Conservation (phyloP, 2,113 vertebrate genomes). For the Telmatochromis brachygnathus region DNA sequence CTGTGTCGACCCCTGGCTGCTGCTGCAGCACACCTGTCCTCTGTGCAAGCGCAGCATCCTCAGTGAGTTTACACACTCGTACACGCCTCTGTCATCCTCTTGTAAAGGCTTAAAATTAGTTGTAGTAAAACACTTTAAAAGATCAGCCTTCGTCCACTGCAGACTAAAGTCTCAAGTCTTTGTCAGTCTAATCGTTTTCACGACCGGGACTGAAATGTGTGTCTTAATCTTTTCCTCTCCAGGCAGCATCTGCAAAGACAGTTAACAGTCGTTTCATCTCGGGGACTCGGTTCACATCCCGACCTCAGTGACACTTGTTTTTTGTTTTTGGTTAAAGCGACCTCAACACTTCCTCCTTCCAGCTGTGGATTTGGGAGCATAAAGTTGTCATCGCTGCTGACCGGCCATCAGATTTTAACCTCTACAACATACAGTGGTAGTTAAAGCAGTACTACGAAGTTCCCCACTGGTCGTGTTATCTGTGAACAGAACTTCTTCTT, state of each 20-base stretch:
- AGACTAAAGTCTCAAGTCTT: neutral
- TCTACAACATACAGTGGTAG: neutral
- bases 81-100: neutral
- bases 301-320: neutral
- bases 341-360: neutral
- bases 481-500: conserved; percentile 4
- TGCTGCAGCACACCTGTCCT: conserved; percentile 91
- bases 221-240: neutral
- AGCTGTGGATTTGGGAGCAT: conserved; percentile 9
- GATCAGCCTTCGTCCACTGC: accelerated
- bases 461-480: conserved; percentile 12
- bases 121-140: neutral
- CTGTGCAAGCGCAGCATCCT: conserved; percentile 90
- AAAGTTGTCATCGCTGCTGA: neutral
- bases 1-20: conserved; percentile 91
- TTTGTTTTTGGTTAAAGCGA: neutral
- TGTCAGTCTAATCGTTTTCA: neutral
- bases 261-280: conserved; percentile 14
- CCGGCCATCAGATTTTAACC: neutral
- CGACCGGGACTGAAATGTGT: neutral
- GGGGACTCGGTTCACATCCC: neutral
- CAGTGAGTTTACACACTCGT: conserved; percentile 59
- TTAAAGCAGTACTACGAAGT: neutral
- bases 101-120: neutral
- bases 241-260: conserved; percentile 63